A percentile compares a stretch with the other conserved stretches of the same genome.
Evolutionary conservation across 1,140 invertebrate genomes (phyloP).

Genomic region (Pentalonia nigronervosa): DNA sequence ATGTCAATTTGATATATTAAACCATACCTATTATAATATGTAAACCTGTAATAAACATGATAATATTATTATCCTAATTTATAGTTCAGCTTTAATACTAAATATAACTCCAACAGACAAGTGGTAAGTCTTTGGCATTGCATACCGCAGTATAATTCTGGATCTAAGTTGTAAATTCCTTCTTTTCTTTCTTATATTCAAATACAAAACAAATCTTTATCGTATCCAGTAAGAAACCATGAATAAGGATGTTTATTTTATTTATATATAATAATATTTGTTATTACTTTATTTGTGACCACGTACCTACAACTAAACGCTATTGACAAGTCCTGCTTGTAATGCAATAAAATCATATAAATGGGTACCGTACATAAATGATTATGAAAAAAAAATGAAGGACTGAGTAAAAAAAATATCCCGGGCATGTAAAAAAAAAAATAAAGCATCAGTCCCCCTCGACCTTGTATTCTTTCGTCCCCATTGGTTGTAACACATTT

Average conservation of each 20-base stretch:
- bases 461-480: slow-evolving; percentile 24
- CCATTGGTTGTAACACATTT: slow-evolving; percentile 34
- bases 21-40: too few relatives aligned
- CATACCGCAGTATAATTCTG: not conserved
- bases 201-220: slow-evolving; percentile 39
- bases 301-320: slow-evolving; percentile 21
- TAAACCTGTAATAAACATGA: too few relatives aligned
- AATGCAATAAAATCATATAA: slow-evolving; percentile 48
- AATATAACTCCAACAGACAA: not conserved
- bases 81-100: not conserved
- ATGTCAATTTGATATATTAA: too few relatives aligned
- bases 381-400: slow-evolving; percentile 53
- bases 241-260: slow-evolving; percentile 22
- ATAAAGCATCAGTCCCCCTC: slow-evolving; percentile 44
- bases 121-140: not conserved
- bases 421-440: slow-evolving; percentile 45
- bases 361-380: slow-evolving; percentile 29
- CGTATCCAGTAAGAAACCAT: not conserved
- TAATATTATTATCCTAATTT: not conserved
- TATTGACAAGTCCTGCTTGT: slow-evolving; percentile 40
- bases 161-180: slow-evolving; percentile 21
- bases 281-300: not conserved
- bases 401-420: slow-evolving; percentile 49
- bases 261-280: not conserved
- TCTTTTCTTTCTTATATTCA: not conserved